phyloP scores from a whole-genome alignment of 2,888 invertebrate species.

The Athalia rosae region DNA sequence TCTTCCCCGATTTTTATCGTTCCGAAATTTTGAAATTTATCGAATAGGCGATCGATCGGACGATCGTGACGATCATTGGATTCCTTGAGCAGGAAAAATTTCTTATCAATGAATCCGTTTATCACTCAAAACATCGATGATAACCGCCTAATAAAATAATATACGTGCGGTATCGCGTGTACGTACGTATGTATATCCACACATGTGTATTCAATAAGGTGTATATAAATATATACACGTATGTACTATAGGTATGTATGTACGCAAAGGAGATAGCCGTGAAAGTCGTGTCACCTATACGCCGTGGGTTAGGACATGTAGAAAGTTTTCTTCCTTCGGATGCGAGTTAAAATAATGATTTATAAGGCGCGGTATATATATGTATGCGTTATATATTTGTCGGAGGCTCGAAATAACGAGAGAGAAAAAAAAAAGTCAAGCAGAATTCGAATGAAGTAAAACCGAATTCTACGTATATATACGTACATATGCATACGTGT shows the following conservation, averaged over 20 bases:
- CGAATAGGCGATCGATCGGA: no score
- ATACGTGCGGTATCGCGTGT: no score
- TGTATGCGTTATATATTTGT: no score
- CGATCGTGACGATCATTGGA: no score
- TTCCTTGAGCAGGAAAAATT: no score
- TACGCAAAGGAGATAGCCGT: slow-evolving; percentile 53
- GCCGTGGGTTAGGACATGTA: slow-evolving; percentile 49
- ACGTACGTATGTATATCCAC: no score
- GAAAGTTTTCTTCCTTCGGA: slow-evolving; percentile 51
- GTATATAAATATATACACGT: not conserved
- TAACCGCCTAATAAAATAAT: not conserved
- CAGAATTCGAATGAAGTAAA: slow-evolving; percentile 58
- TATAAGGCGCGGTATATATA: not conserved
- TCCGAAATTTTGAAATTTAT: no score
- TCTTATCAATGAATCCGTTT: not conserved
- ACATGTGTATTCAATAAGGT: not conserved
- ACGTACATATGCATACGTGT: not conserved
- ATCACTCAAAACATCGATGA: not conserved
- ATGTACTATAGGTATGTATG: not conserved
- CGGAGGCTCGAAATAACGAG: no score
- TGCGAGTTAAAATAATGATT: not conserved
- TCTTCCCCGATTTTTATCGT: no score
- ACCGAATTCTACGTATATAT: not conserved
- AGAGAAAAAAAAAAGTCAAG: slow-evolving; percentile 41
- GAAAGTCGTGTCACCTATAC: slow-evolving; percentile 59